Evolutionary conservation across 1,140 invertebrate genomes (phyloP).

Genomic region (Dinoponera quadriceps): DNA sequence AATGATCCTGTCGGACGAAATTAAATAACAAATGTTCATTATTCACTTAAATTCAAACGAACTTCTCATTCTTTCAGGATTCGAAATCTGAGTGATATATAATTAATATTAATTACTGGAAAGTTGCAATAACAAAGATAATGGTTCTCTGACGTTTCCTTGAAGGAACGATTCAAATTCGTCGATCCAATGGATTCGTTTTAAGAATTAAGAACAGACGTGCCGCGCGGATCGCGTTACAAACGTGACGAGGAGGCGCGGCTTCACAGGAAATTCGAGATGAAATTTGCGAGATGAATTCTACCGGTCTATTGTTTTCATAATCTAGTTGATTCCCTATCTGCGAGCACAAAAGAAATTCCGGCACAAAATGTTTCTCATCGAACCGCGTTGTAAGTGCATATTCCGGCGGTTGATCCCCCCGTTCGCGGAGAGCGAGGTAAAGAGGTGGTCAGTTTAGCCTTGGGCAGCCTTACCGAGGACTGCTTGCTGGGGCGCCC

Average conservation of each 20-base stretch:
- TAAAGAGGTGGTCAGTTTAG: slow-evolving; percentile 53
- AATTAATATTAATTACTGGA: too few relatives aligned
- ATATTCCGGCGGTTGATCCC: slow-evolving; percentile 62
- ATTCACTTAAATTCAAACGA: too few relatives aligned
- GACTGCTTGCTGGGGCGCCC: slow-evolving; percentile 90
- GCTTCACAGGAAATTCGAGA: slow-evolving; percentile 1
- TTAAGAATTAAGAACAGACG: background rate
- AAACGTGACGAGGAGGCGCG: background rate
- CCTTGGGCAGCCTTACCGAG: slow-evolving; percentile 82
- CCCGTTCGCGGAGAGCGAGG: slow-evolving; percentile 39
- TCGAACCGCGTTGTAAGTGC: slow-evolving; percentile 51
- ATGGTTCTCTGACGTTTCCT: background rate
- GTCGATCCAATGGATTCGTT: background rate
- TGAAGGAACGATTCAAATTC: background rate
- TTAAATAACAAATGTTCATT: too few relatives aligned
- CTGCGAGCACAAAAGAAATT: slow-evolving; percentile 45
- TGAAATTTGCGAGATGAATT: slow-evolving; percentile 19
- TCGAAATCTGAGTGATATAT: too few relatives aligned
- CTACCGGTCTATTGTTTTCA: slow-evolving; percentile 1
- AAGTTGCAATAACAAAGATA: background rate
- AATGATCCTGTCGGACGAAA: too few relatives aligned
- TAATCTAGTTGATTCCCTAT: slow-evolving; percentile 41
- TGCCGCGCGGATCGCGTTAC: background rate
- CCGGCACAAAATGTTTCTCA: slow-evolving; percentile 28
- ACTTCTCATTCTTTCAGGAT: too few relatives aligned